Evolutionary conservation across 30 jellyfish, hydroid and myxozoan species (phyloP), one percentile per base, ranked within the genome.

Genomic region (Pseudorhiza aurosa): DNA sequence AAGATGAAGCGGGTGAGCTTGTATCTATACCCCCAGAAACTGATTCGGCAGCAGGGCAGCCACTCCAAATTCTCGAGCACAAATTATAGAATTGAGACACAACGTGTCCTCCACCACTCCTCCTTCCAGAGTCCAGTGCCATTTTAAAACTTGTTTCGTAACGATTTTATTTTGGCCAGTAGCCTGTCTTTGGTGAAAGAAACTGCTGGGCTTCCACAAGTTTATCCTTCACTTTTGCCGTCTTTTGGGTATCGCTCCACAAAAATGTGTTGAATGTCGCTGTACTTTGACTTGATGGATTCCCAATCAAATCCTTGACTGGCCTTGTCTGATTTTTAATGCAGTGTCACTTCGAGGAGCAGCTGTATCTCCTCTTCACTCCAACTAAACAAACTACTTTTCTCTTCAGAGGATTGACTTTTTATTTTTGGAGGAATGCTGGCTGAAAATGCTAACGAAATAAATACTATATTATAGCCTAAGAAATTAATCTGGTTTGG

Each of bases 21-120:
- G n/a, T n/a, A n/a, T n/a, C n/a, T n/a, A n/a, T n/a, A n/a, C n/a
- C n/a, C n/a, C n/a, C n/a, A n/a, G n/a, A n/a, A n/a, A n/a, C n/a
- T n/a, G n/a, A n/a, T n/a, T n/a, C n/a, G n/a, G 81, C 75, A 9
- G 88, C 88, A 53, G 88, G 88, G 40, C 88, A 43, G 8, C 80
- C 80, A 25, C 78, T 65, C 80, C 88, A 75, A 10, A 75, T 75
- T 10, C 30, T 39, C 35, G 77, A 17, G 65, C 88, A 75, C 24
- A 43, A n/a, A 14, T 75, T 44, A 55, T 75, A 75, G 45, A 58
- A 75, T 42, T 75, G 80, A 27, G 47, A 11, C 11, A 75, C 88
- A 25, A 18, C 18, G n/a, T n/a, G n/a, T n/a, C n/a, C n/a, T n/a
- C 88, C 80, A 24, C 88, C 81, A 76, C 81, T 60, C 40, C 45